These are phyloP conservation scores for Drosophila pachea DNA, from an alignment of 1,140 invertebrate species.

Conservation along the genomic window DNA sequence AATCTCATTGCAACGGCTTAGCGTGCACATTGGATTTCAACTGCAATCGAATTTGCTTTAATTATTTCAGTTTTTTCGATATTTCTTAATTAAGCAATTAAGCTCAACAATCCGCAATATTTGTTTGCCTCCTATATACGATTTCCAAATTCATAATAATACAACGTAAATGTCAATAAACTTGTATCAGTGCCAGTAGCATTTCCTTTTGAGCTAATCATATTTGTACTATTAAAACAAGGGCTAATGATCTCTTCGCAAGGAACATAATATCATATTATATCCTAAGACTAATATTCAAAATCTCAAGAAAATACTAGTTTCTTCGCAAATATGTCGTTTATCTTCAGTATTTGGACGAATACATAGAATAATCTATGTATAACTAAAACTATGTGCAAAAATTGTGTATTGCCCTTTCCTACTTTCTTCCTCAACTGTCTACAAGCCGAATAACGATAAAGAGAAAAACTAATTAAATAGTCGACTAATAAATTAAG, in stretches of 20 bases:
- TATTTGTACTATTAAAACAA: no score
- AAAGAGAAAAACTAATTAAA: conserved; percentile 63
- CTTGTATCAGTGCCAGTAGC: conserved; percentile 50
- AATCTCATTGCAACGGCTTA: conserved; percentile 47
- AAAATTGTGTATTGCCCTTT: conserved; percentile 41
- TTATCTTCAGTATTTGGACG: no score
- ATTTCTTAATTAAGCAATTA: conserved; percentile 72
- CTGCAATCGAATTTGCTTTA: conserved; percentile 50
- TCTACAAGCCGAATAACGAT: conserved; percentile 18
- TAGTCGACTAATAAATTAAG: conserved; percentile 66
- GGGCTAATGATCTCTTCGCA: no score
- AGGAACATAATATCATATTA: no score
- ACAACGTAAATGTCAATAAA: conserved; percentile 57
- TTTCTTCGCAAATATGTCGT: no score
- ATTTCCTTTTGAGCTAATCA: conserved; percentile 65
- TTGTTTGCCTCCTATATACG: conserved; percentile 2
- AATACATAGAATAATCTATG: neutral
- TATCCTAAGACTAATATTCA: no score
- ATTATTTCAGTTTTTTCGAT: conserved; percentile 67
- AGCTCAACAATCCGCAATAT: conserved; percentile 30
- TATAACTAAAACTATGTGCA: conserved; percentile 7
- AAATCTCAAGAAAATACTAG: no score
- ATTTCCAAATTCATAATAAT: conserved; percentile 12
- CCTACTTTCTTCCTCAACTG: neutral
- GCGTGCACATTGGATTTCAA: conserved; percentile 52